Base-by-base conservation (phyloP, 23 tunicate species). In the Diplosoma virens region DNA sequence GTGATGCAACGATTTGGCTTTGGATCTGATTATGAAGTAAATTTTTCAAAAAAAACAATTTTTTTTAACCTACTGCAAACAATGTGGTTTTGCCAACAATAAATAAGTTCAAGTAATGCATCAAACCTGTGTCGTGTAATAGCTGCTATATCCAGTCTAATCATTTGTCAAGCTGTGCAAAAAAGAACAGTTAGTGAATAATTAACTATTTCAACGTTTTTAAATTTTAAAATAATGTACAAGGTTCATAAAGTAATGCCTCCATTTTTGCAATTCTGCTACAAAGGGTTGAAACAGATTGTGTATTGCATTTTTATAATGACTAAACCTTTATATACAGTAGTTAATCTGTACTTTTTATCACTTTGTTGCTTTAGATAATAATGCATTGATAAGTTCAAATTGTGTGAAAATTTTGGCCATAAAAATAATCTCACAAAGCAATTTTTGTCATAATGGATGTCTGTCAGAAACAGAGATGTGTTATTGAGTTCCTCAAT, bases 1-100 rank as follows among this genome's bases (percentile, higher is more conserved):
- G 47, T 85, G 1, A 0, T 82, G 73, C 59, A 37, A 22, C 31
- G 32, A 25, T 33, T 84, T 20, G 93, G 93, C 6, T 76, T 60
- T 64, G 76, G 75, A 5, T 23, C 22, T 7, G 81, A 79, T 24
- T 67, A 84, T 76, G 95, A 87, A 53, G 87, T 82, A 45, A 41
- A 48, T 45, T 61, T 27, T 16, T 16, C 18, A 4, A 6, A 25
- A 23, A 11, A 20, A 50, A 24, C 11, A 9, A 5, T 25, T 21
- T 53, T 73, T 18, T 69, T 16, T 69, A 16, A 14, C 5, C 18
- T 34, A 9, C 25, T 37, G 33, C 54, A 41, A 41, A 25, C 32
- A 1, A 52, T 30, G 53, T 22, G 31, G 11, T 7, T 41, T 41
- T 41, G 50, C 9, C 14, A 41, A 14, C 14, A 9, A 41, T 41